Evolutionary conservation across 1,140 invertebrate species (phyloP), one percentile per base, ranked within the genome.

Genomic region (Bombus confusus): DNA sequence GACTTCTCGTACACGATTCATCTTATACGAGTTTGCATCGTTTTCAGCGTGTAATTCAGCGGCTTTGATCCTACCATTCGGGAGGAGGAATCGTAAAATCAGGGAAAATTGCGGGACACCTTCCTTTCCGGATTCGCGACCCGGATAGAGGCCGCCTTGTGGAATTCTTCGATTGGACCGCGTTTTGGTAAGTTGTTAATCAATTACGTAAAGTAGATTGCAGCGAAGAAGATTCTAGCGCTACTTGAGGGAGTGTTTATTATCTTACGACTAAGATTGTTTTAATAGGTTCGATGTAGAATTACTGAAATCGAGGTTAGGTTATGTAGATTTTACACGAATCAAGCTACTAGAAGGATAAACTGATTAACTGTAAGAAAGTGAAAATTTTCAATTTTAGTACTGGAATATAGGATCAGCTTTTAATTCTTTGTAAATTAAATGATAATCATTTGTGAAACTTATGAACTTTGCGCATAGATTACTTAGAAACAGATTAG

Each of bases 11-110:
- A 22, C 34, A 37, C 59, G 34, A 41, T 66, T n/a, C 39, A 18
- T 31, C 52, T 57, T 39, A 10, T 39, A 6, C 43, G 18, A 12
- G 5, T 15, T 47, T 13, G 62, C 13, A 86, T 86, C 68, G n/a
- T 86, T 76, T 76, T 73, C 73, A 82, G 71, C 78, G 64, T 87
- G 78, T 82, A 90, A 87, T 90, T 90, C 80, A 57, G 10, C 62
- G 66, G 34, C 13, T 64, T 83, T 66, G 76, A 80, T 89, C 87
- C 81, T 64, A 76, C 71, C 64, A 80, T 76, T 85, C 78, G 31
- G 10, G n/a, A 15, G 3, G 62, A 43, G 73, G 43, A 22, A 73
- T 79, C 37, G 80, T 52, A 28, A 37, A 15, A 39, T 9, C 25
- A 37, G 28, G 31, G 28, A 82, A 68, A 82, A 86, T 89, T 73